Evolutionary conservation across 2,113 vertebrate genomes (phyloP), one percentile per base, ranked within the genome.

Genomic region (Atrichornis clamosus): DNA sequence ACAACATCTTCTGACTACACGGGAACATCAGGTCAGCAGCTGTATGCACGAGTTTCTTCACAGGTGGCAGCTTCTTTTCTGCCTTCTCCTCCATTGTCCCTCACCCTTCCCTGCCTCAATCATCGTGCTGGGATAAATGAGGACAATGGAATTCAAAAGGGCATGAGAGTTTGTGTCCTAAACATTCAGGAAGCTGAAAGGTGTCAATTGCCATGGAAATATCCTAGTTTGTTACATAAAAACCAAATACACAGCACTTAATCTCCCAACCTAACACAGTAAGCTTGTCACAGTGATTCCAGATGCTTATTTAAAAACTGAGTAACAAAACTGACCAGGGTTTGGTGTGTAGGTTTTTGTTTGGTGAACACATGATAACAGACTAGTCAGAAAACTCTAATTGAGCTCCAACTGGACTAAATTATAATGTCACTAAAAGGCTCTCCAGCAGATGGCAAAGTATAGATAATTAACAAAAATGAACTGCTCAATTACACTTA

Each of bases 361-460:
- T 78, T 91, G 78, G 41, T 22, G 53, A 87, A 90, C 56, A 78
- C 56, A 63, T 8, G 28, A 20, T 23, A 92, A 92, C 67, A 96
- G 84, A 39, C 52, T 41, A 68, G 41, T 64, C 70, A 85, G 60
- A 64, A 89, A 89, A 78, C 41, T 44, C 52, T 91, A 84, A 89
- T 0, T 65, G 85, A 95, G 91, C 72, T 95, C 92, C 92, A 95
- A 93, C 42, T 67, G 94, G 79, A 87, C 93, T 90, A 35, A 74
- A 93, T 95, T 77, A 39, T 30, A 83, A 90, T 84, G 89, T 86
- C 86, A 90, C 89, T 74, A 92, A 93, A 92, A 81, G 63, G 90
- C 86, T 95, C 75, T 94, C 93, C 95, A 96, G 89, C 94, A 97
- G 91, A 96, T 96, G 96, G 93, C 93, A 97, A 95, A 93, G 87